Base-by-base conservation (phyloP, 2,113 vertebrate genomes). In the Hippocampus comes region DNA sequence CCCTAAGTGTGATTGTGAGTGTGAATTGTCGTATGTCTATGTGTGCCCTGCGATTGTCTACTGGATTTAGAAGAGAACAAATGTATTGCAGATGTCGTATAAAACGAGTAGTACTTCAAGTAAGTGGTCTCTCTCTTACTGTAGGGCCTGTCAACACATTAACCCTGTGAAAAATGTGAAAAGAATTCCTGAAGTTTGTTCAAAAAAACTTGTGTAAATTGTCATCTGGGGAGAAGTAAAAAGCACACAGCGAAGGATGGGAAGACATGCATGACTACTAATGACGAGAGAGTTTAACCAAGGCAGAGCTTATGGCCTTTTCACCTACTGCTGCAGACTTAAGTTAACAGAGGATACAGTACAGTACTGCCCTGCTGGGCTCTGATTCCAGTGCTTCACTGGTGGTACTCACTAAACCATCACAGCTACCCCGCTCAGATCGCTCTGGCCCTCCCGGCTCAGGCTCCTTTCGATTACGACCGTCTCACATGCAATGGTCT, bases 301-400 rank as follows among this genome's bases (percentile, higher is more conserved):
- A 57, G 67, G 70, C 74, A 74, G 73, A 61, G 74, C 82, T 82
- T 71, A 81, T 76, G 78, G 70, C 67, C 51, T 9, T n/a, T 67
- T 77, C 78, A 77, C 65, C 81, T 9, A 74, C 73, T 67, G 66
- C 63, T 74, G 34, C 75, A 82, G 79, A 81, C 75, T 75, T 61
- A 73, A 84, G 73, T 86, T 82, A 87, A 82, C 81, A 74, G 77
- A 84, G 78, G 77, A 82, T 73, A 80, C 75, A 77, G 76, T 38
- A 55, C 48, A 78, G 76, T 38, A 51, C 48, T 69, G 75, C 79
- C 68, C 77, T 84, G 78, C 77, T 76, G 78, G 79, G 78, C 75
- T 80, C 82, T 88, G 74, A 82, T 83, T 87, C 73, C 68, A 72
- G 68, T 74, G 74, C 63, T 23, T 6, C 61, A 38, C 61, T 41